Base-by-base conservation (phyloP, 2,113 vertebrate genomes). In the Siniperca knerii region DNA sequence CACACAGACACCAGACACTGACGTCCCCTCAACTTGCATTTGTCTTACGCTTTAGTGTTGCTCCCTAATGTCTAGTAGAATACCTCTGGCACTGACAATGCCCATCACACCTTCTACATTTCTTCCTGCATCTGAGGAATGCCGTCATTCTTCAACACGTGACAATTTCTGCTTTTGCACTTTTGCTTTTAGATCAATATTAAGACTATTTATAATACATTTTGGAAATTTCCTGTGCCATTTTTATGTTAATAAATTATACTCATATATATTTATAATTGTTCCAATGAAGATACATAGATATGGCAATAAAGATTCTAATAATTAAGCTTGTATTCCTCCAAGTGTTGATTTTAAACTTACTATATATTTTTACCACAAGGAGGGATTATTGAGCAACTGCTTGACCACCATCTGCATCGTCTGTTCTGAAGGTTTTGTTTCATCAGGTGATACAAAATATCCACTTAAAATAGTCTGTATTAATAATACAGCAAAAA, bases 351-450 rank as follows among this genome's bases (percentile, higher is more conserved):
- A 29, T 62, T 37, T 73, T 52, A 65, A 4, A 6, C 62, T 12
- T 40, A 1, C 2, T 77, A 6, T 60, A 21, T 55, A 66, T 74
- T 62, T 1, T 54, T 2, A 79, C 93, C 94, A 94, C 83, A 46
- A 69, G 75, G 90, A n/a, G 93, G 91, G 4, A 77, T 66, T 89
- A 50, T 88, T 84, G 84, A 91, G 89, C 84, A 77, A 33, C 70
- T 58, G 10, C 68, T 13, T 60, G 23, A 1, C 18, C 15, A 35
- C 40, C 15, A n/a, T 42, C 15, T 77, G 6, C n/a, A 2, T n/a
- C 21, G 11, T 21, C 21, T 69, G n/a, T 13, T 69, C 3, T 57
- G n/a, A 62, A 54, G 64, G 58, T 81, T 85, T 90, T 83, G 52
- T 83, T 85, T 77, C 15, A 67, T 85, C 58, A 67, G 52, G 11